Evolutionary conservation across 1,140 invertebrate species (phyloP).

Genomic region (Stegodyphus dumicola): DNA sequence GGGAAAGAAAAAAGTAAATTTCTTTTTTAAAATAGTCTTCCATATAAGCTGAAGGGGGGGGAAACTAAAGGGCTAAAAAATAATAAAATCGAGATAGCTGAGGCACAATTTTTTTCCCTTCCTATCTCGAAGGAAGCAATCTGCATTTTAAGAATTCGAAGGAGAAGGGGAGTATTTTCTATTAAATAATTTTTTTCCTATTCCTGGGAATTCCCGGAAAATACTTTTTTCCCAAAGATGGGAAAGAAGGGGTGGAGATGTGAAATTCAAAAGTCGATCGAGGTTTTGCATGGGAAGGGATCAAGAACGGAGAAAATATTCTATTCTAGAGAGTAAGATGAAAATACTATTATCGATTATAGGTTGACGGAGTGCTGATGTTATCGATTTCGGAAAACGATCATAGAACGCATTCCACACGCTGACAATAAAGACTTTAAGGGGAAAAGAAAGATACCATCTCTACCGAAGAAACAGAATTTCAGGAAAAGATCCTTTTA

Average conservation of each 20-base stretch:
- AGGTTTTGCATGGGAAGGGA: constrained; percentile 13
- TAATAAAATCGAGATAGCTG: constrained; percentile 49
- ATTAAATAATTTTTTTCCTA: constrained; percentile 54
- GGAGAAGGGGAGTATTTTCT: constrained; percentile 47
- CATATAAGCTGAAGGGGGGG: constrained; percentile 20
- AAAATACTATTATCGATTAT: constrained; percentile 46
- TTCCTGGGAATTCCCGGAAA: background rate
- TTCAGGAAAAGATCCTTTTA: no score
- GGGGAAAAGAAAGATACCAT: background rate
- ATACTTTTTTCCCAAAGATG: constrained; percentile 10
- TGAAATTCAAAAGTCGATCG: constrained; percentile 49
- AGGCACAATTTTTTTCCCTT: background rate
- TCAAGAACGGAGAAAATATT: constrained; percentile 8
- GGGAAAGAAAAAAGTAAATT: constrained; percentile 35
- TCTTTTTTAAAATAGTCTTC: constrained; percentile 48
- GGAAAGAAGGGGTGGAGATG: background rate
- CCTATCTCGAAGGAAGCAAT: constrained; percentile 53
- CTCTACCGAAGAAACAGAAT: no score
- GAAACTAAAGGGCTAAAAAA: constrained; percentile 38
- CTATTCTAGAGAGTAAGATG: constrained; percentile 2
- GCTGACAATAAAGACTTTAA: constrained; percentile 12
- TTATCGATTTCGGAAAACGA: constrained; percentile 28
- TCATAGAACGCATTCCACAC: background rate
- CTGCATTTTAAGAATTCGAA: constrained; percentile 54
- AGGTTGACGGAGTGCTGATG: background rate